Percentiles rank a stretch among this genome's conserved stretches.
Evolutionary conservation across 2,113 vertebrate genomes (phyloP).

Genomic region (Dipodomys spectabilis): DNA sequence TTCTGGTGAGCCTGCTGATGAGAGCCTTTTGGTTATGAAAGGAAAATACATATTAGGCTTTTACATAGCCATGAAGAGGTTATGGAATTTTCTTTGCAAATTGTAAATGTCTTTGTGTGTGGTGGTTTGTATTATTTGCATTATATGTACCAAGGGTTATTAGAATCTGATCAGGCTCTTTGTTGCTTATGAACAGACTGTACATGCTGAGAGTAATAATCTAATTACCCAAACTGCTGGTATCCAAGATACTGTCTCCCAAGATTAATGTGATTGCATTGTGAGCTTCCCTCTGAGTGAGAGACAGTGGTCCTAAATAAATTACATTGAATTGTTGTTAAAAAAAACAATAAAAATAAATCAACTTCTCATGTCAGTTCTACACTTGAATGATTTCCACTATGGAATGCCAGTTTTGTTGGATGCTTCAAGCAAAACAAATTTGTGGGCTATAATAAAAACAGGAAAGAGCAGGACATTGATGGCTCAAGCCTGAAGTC

Average conservation of each 20-base stretch:
- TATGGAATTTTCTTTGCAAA: conserved; percentile 62
- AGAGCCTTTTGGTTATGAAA: conserved; percentile 53
- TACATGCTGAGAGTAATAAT: conserved; percentile 73
- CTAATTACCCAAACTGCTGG: conserved; percentile 83
- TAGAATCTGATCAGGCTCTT: conserved; percentile 72
- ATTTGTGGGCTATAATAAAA: background rate
- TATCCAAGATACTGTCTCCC: conserved; percentile 82
- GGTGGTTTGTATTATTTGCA: background rate
- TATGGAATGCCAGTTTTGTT: background rate
- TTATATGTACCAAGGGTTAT: conserved; percentile 45
- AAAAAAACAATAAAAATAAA: conserved; percentile 83
- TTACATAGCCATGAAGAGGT: background rate
- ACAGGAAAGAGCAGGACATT: too few relatives aligned
- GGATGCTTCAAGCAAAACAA: conserved; percentile 22
- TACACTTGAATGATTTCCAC: conserved; percentile 73
- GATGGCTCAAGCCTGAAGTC: too few relatives aligned
- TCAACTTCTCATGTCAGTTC: conserved; percentile 80
- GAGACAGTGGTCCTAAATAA: conserved; percentile 85
- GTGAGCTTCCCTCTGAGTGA: conserved; percentile 77
- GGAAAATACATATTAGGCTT: conserved; percentile 51
- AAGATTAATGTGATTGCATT: conserved; percentile 85
- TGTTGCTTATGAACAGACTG: conserved; percentile 73
- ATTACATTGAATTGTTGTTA: conserved; percentile 79
- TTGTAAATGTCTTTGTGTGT: conserved; percentile 46
- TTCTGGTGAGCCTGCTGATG: background rate